Percentiles rank a stretch among this genome's conserved stretches.
phyloP scores from a whole-genome alignment of 2,888 invertebrate genomes.

The Callyntrura guangdongensis region DNA sequence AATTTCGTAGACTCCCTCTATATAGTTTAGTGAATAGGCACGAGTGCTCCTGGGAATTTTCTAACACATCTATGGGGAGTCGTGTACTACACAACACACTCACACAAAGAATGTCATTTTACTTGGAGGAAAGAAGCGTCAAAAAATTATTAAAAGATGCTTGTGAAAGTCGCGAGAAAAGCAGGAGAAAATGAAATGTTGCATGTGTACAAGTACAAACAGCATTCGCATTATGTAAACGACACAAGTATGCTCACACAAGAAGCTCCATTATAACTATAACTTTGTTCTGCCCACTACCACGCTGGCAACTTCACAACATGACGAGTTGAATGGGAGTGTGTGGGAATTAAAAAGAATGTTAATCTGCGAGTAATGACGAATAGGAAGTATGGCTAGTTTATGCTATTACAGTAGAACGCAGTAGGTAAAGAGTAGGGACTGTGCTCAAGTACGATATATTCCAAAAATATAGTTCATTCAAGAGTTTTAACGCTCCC shows the following conservation, averaged over 20 bases:
- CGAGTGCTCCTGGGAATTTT: slow-evolving; percentile 27
- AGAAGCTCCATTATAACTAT: too few species aligned
- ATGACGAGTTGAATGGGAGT: not conserved
- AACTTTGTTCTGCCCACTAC: too few species aligned
- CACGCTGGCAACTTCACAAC: not conserved
- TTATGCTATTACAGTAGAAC: too few species aligned
- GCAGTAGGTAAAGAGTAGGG: too few species aligned
- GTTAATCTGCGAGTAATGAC: slow-evolving; percentile 34
- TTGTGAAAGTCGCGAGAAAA: slow-evolving; percentile 36
- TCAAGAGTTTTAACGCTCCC: too few species aligned
- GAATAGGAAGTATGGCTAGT: not conserved
- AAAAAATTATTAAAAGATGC: slow-evolving; percentile 29
- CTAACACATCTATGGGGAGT: slow-evolving; percentile 1
- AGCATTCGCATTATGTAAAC: not conserved
- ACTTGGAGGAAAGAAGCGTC: slow-evolving; percentile 1
- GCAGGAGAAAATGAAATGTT: slow-evolving; percentile 27
- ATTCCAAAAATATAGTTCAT: not conserved
- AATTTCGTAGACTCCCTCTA: not conserved
- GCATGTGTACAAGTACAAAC: not conserved
- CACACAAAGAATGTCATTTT: slow-evolving; percentile 32
- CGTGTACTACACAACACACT: slow-evolving; percentile 1
- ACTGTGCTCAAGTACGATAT: too few species aligned
- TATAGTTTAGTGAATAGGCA: slow-evolving; percentile 15
- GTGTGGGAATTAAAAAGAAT: slow-evolving; percentile 46
- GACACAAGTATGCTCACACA: not conserved